Base-by-base conservation (phyloP, 2,113 vertebrate species). In the Ammodytes marinus region DNA sequence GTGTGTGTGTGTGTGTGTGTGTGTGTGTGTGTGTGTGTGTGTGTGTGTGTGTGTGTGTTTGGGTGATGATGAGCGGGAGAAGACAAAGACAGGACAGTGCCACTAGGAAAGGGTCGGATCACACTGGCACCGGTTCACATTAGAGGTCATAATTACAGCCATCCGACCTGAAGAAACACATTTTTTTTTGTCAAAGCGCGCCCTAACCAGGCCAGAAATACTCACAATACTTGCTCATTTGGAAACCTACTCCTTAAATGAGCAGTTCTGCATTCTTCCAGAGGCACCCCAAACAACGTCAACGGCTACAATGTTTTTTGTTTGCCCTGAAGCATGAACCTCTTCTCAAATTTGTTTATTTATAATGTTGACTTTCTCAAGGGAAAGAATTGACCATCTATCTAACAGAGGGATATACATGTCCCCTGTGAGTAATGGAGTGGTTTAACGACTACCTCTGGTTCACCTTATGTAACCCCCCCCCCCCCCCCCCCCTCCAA, bases 111-210 rank as follows among this genome's bases (percentile, higher is more conserved):
- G 60, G 45, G 50, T 85, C 13, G 4, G 53, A 69, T 85, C 57
- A 54, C 64, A 39, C 43, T 67, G 61, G 65, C 80, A 76, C 66
- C 11, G 7, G 69, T 68, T 85, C 74, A 79, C 27, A 8, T 55
- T 39, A 17, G 78, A 84, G 67, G 89, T 89, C 86, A 68, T 69
- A 43, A 86, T 82, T 89, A 84, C 77, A 86, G 71, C 65, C 58
- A 35, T 79, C 69, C 74, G 60, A 80, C 68, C 49, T 42, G 15
- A 4, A 17, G 43, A 61, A 69, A 69, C 12, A 45, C 69, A 79
- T 66, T 65, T 46, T 27, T 47, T 80, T 79, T 80, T 35, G 79
- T 73, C 72, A 76, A 68, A 70, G 79, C 5, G 2, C 58, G 52
- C 40, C 50, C 60, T 81, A 54, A 55, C 35, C 15, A 17, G 39